These are phyloP conservation scores for Ochlodes sylvanus DNA, from an alignment of 2,888 invertebrate species.

Conservation along the genomic window DNA sequence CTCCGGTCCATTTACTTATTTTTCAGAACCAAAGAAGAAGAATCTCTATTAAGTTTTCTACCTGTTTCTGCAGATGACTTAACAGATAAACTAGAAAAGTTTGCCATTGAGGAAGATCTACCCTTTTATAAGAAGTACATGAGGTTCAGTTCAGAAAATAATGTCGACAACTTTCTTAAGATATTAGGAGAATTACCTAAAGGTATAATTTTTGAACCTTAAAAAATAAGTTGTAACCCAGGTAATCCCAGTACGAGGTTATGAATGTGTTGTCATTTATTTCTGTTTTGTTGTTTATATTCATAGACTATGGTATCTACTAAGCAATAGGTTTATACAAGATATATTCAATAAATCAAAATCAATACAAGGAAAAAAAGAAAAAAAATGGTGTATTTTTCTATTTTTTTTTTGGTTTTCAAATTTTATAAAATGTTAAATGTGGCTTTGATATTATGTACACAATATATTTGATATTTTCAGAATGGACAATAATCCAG, in stretches of 20 bases:
- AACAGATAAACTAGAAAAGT: conserved; percentile 51
- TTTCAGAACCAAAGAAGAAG: conserved; percentile 60
- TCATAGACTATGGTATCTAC: too few relatives aligned
- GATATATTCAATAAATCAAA: too few relatives aligned
- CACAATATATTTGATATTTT: conserved; percentile 43
- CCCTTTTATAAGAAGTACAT: conserved; percentile 70
- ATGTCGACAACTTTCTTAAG: conserved; percentile 66
- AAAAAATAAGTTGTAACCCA: conserved; percentile 3
- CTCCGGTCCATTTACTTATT: background rate
- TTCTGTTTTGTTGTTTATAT: too few relatives aligned
- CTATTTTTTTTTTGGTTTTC: too few relatives aligned
- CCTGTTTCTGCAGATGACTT: conserved; percentile 50
- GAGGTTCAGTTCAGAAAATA: conserved; percentile 67
- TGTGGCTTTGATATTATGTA: background rate
- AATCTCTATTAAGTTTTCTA: conserved; percentile 54
- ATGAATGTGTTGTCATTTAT: too few relatives aligned
- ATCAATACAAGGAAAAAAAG: too few relatives aligned
- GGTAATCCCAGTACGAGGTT: too few relatives aligned
- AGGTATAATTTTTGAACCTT: conserved; percentile 56
- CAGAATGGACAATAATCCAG: conserved; percentile 87
- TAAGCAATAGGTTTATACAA: too few relatives aligned
- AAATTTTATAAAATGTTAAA: too few relatives aligned
- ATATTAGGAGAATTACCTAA: conserved; percentile 74
- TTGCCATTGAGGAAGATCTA: conserved; percentile 55
- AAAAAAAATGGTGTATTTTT: too few relatives aligned